Conservation (phyloP, 1,140 invertebrate genomes). For the Macrobrachium nipponense region DNA sequence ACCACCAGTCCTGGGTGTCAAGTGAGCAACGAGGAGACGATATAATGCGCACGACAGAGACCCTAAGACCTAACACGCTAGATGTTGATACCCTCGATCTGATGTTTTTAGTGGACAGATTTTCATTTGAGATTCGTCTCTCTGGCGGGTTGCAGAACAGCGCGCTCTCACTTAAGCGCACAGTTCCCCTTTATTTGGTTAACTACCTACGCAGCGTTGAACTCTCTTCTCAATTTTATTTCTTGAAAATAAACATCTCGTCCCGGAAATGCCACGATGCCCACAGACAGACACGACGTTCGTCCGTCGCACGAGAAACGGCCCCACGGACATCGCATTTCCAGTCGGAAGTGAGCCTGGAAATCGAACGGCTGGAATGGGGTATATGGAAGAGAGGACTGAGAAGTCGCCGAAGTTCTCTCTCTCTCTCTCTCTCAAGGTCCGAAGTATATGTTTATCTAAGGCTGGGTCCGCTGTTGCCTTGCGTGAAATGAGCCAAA, state of each 20-base stretch:
- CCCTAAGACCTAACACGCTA: background rate
- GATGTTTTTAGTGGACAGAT: background rate
- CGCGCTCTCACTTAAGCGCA: too few relatives aligned
- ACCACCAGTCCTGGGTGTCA: slow-evolving; percentile 45
- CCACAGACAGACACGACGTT: background rate
- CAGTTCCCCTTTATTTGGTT: background rate
- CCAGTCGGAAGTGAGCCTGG: too few relatives aligned
- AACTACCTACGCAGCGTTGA: slow-evolving; percentile 36
- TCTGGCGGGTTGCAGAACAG: too few relatives aligned
- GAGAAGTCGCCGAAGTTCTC: too few relatives aligned
- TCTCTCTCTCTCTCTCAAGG: too few relatives aligned
- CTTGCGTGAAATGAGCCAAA: slow-evolving; percentile 46
- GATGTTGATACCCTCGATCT: too few relatives aligned
- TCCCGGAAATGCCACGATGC: too few relatives aligned
- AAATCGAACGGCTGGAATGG: too few relatives aligned
- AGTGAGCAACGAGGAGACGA: slow-evolving; percentile 56
- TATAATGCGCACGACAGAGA: slow-evolving; percentile 50
- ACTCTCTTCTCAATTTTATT: background rate
- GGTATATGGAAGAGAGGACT: too few relatives aligned
- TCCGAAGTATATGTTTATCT: slow-evolving; percentile 42
- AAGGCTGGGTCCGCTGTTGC: slow-evolving; percentile 26
- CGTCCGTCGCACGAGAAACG: too few relatives aligned
- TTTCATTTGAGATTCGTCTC: background rate
- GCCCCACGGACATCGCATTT: too few relatives aligned
- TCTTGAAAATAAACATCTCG: too few relatives aligned